Evolutionary conservation across 53 echinoderm and acorn worm genomes (phyloP).

Genomic region (Luidia sarsii): DNA sequence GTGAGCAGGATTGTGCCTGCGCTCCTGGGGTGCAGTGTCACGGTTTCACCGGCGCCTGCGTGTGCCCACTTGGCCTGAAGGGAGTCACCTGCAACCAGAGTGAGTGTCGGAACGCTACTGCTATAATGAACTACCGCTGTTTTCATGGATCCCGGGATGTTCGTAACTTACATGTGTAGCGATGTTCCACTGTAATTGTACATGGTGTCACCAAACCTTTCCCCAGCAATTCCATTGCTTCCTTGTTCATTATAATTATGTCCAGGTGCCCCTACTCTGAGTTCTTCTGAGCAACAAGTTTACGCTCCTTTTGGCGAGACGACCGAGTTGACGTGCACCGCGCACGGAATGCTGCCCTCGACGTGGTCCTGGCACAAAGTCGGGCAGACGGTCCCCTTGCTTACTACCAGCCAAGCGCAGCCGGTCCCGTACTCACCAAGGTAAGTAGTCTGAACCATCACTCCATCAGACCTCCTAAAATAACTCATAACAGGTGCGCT

Average conservation of each 20-base stretch:
- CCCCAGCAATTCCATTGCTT: no score
- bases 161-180: no score
- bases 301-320: conserved; percentile 30
- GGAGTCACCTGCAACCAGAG: conserved; percentile 40
- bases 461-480: no score
- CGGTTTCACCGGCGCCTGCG: conserved; percentile 61
- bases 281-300: background rate
- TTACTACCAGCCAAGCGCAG: background rate
- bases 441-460: conserved; percentile 3
- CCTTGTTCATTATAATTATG: no score
- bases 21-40: conserved; percentile 48
- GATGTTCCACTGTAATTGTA: no score
- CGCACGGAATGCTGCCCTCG: background rate
- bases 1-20: conserved; percentile 40
- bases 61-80: conserved; percentile 48
- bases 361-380: conserved; percentile 19
- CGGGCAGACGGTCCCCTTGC: background rate
- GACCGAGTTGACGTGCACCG: conserved; percentile 15
- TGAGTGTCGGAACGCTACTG: conserved; percentile 6
- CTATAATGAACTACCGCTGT: no score
- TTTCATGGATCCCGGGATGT: no score
- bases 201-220: no score
- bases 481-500: background rate
- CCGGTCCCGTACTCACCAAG: conserved; percentile 21
- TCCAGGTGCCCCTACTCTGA: background rate